Evolutionary conservation across 2,888 invertebrate genomes (phyloP), one percentile per base, ranked within the genome.

Genomic region (Polyommatus icarus): DNA sequence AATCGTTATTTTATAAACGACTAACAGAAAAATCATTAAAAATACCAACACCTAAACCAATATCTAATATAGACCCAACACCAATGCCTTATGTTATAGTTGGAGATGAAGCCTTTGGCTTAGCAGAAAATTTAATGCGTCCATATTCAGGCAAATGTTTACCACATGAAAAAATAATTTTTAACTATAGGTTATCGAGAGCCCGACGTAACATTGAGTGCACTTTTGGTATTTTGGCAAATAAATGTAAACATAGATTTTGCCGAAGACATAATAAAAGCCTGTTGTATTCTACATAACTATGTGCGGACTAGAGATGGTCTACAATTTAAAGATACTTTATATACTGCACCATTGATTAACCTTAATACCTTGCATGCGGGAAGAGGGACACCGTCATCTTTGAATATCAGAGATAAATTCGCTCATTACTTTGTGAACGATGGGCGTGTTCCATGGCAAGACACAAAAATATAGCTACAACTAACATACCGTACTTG

Each of bases 131-230:
- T 81, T 54, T 85, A 78, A 84, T 85, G 84, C 82, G 84, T 18
- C 83, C 83, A 76, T 85, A 82, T 80, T 80, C 80, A 76, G 80
- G 82, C 36, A 81, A 82, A 81, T 80, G 76, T 57, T 72, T 77
- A 81, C 79, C 81, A 82, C 50, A n/a, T n/a, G n/a, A n/a, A n/a
- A n/a, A n/a, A 82, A 82, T 79, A 80, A 80, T 84, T 78, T 86
- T 84, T 79, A 85, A 86, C 79, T 85, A 85, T 81, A 79, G 85
- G 77, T 80, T 85, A 75, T 83, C 81, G 57, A 82, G 84, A 80
- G 82, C 84, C 50, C 77, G 85, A 79, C 80, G 77, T 77, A 12
- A 57, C 82, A 78, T 77, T 72, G 71, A 71, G 36, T 76, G 76
- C 59, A 76, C 76, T 36, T 76, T 76, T 76, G 76, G 76, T 10